Base-by-base conservation (phyloP, 2,888 invertebrate genomes). In the Punctoribates punctum region DNA sequence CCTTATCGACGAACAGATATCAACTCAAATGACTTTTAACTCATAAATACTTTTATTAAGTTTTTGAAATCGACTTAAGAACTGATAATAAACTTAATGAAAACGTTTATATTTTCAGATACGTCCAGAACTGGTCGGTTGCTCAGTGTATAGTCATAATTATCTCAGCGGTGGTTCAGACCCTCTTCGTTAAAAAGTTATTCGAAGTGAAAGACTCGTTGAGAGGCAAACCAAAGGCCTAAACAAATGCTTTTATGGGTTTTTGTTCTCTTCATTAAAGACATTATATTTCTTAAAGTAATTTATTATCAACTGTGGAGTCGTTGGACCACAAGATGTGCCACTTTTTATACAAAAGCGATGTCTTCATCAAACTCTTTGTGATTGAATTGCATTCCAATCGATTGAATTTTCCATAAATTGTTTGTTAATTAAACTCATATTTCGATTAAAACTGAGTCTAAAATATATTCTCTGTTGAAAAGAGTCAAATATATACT, bases 111-210 rank as follows among this genome's bases (percentile, higher is more conserved):
- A n/a, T 46, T 73, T 20, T 29, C 29, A 73, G 74, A 15, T 78
- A 78, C 83, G 91, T 96, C n/a, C 88, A 91, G 78, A 89, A 89
- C 78, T 96, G 95, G 92, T 96, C 96, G 0, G 81, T 95, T 2
- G 87, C 90, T 73, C 95, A 96, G 86, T 92, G 95, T 80, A 77
- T 90, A 34, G 91, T 95, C 0, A 91, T 96, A 79, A 85, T 90
- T 73, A 87, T 89, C 0, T 92, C 94, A 0, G 91, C 91, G 13
- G 87, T 90, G 0, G 83, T 90, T 72, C 93, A 93, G 85, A 94
- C 95, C 1, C 92, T 90, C 83, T 95, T 95, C 84, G 91, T 96
- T 17, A 88, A 93, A 79, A 92, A 93, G 85, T 85, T 96, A 15
- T 96, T 96, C 67, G 91, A 93, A 82, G 88, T 90, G 0, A 91